A percentile compares a stretch with the other conserved stretches of the same genome.
These are phyloP conservation scores for Elmis aenea DNA, from an alignment of 2,888 invertebrate species.

Conservation along the genomic window DNA sequence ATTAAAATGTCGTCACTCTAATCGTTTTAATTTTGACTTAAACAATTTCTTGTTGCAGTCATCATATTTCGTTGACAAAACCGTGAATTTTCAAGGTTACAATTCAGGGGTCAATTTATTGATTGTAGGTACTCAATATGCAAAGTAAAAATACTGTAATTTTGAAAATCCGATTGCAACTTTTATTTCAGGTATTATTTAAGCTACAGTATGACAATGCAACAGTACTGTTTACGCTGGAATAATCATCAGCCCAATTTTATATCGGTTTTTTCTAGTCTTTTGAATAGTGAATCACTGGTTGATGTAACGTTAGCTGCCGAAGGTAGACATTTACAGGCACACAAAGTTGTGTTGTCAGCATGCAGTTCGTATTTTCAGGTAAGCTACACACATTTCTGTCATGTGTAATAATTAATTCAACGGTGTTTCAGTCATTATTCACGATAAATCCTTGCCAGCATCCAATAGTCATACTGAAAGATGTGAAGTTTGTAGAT, in stretches of 20 bases:
- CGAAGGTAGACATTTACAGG: slow-evolving; percentile 81
- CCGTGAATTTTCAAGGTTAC: slow-evolving; percentile 40
- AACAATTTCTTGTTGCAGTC: slow-evolving; percentile 26
- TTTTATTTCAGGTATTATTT: slow-evolving; percentile 10
- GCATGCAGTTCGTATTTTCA: slow-evolving; percentile 93
- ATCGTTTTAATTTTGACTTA: slow-evolving; percentile 26
- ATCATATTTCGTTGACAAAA: slow-evolving; percentile 35
- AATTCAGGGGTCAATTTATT: slow-evolving; percentile 36
- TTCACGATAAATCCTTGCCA: slow-evolving; percentile 83
- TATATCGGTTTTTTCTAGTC: slow-evolving; percentile 80
- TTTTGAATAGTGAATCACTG: slow-evolving; percentile 76
- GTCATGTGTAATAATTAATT: background rate
- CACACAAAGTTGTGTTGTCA: slow-evolving; percentile 84
- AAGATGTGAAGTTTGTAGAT: slow-evolving; percentile 82
- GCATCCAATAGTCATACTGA: slow-evolving; percentile 85
- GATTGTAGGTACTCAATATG: slow-evolving; percentile 33
- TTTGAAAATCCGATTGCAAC: slow-evolving; percentile 1
- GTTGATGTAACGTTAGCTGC: slow-evolving; percentile 90
- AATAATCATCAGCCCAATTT: slow-evolving; percentile 93
- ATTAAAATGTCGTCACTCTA: slow-evolving; percentile 26
- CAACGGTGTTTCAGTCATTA: slow-evolving; percentile 55
- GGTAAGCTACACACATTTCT: slow-evolving; percentile 46
- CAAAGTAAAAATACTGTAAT: slow-evolving; percentile 28
- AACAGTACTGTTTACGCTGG: slow-evolving; percentile 61
- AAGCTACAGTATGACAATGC: slow-evolving; percentile 39